Conservation (phyloP, 2,888 invertebrate genomes). For the Schrankia costaestrigalis region DNA sequence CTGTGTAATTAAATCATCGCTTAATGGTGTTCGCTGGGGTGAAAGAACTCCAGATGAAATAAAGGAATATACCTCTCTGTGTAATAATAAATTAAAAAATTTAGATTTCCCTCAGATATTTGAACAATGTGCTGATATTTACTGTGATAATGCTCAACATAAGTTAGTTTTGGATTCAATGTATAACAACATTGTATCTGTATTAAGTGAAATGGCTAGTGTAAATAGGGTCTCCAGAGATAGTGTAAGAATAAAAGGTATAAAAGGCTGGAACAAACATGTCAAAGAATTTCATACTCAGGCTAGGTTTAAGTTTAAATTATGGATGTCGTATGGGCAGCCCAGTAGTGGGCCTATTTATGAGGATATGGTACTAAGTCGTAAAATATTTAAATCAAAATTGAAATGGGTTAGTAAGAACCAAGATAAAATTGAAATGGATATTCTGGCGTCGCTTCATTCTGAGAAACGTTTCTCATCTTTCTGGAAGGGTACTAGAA, state of each 20-base stretch:
- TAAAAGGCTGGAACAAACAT: neutral
- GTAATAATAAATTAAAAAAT: constrained; percentile 1
- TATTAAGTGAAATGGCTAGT: neutral
- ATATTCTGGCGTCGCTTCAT: too few species aligned
- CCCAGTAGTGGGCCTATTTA: neutral
- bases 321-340: neutral
- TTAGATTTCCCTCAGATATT: too few species aligned
- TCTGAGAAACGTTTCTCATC: too few species aligned
- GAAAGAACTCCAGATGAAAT: neutral
- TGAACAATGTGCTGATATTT: neutral
- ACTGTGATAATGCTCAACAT: neutral
- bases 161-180: neutral
- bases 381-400: too few species aligned
- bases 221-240: neutral
- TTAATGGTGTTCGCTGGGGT: neutral
- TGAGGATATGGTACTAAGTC: too few species aligned
- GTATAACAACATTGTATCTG: neutral
- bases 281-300: neutral
- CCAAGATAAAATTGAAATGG: too few species aligned
- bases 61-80: neutral
- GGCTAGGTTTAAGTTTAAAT: too few species aligned
- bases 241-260: neutral
- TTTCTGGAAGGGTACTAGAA: too few species aligned
- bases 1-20: neutral
- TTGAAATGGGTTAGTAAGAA: too few species aligned